Percentiles rank a stretch among this genome's conserved stretches.
Evolutionary conservation across 2,113 vertebrate genomes (phyloP).

Genomic region (Physeter macrocephalus): DNA sequence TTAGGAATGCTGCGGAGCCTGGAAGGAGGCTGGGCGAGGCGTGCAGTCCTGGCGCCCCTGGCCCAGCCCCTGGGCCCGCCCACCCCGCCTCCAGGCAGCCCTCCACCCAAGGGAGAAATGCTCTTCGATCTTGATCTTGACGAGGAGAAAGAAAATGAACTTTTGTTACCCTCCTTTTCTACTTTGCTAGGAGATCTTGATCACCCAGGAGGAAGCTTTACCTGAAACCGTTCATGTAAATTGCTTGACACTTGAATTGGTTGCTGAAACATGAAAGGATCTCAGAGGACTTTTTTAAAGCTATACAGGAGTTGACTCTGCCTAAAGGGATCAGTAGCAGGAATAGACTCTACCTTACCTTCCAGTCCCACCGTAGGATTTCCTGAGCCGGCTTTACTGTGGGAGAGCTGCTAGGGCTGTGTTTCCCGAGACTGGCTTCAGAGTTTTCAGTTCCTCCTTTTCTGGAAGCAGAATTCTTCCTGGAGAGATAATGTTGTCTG

Average conservation of each 20-base stretch:
- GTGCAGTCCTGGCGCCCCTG: rapidly evolving
- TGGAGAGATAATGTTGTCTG: neutral
- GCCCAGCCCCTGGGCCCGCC: neutral
- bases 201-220: neutral
- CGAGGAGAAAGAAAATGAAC: neutral
- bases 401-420: rapidly evolving
- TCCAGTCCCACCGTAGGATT: neutral
- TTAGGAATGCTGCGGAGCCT: neutral
- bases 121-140: neutral
- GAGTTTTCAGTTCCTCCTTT: neutral
- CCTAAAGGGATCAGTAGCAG: neutral
- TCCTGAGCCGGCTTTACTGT: neutral
- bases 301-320: neutral
- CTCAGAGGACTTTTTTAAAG: neutral
- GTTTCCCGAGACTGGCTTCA: neutral
- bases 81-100: neutral
- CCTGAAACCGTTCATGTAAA: neutral
- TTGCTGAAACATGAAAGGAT: neutral
- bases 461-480: neutral
- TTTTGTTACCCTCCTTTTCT: neutral
- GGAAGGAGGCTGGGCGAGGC: too few species aligned
- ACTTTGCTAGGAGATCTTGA: neutral
- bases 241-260: neutral
- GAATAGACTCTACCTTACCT: neutral
- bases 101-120: neutral